Evolutionary conservation across 2,797 vertebrate genomes (phyloP), one percentile per base, ranked within the genome.

Genomic region (Neosilurus hyrtlii): DNA sequence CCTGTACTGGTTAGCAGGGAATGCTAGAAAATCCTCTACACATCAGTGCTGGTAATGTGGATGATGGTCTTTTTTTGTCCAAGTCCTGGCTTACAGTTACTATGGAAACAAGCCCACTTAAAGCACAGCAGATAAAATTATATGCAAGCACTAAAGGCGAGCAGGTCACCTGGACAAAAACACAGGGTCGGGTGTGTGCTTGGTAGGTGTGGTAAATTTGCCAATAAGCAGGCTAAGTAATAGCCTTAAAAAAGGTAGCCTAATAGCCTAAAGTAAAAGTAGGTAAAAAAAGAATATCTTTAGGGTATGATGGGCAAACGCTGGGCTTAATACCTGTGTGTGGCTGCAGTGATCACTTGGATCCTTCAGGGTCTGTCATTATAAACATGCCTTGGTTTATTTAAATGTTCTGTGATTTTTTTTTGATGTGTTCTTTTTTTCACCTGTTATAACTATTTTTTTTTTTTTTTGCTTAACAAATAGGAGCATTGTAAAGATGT

Each of bases 401-500:
- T 90, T 90, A 84, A 65, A 81, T 81, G 70, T 86, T 85, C 10
- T 57, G 76, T 84, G 61, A 30, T 30, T 52, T 65, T 84, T 67
- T 74, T 80, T 70, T 68, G n/a, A 79, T 74, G 75, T 80, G 82
- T 51, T 79, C 26, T 76, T 63, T 80, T 80, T 74, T 73, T 86
- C 37, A 79, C 79, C 63, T 82, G 84, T 78, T 87, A 76, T 87
- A 76, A 84, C 72, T 79, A 35, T 84, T 86, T 91, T 88, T 86
- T 89, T 88, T 90, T 91, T 90, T 91, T 94, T 96, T 94, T 95
- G 93, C 93, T 93, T 92, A 94, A 92, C 92, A 93, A 88, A 92
- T 87, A 91, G 91, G 91, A 93, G 94, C 91, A 90, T 91, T 96
- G 95, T 95, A 96, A 93, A 95, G 95, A 89, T 95, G 92, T 95